Evolutionary conservation across 2,797 vertebrate species (phyloP), one percentile per base, ranked within the genome.

Genomic region (Chaetophractus vellerosus): DNA sequence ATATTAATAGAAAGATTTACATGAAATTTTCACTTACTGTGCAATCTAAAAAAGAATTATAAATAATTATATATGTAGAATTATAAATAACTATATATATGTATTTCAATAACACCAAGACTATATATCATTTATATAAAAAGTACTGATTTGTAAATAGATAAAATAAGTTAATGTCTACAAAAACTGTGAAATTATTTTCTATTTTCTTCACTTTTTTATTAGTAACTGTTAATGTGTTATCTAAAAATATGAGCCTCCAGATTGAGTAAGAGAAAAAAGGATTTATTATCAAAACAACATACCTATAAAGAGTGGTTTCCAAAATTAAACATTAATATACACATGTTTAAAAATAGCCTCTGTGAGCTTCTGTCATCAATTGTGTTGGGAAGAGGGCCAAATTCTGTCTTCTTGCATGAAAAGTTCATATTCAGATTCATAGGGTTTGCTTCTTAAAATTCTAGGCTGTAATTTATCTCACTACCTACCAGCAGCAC

Each of bases 331-430:
- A 93, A 88, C 41, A 91, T 36, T 69, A 79, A 63, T 89, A 89
- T 72, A 76, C 5, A 91, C 80, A 61, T 9, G 4, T 93, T 88
- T 95, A 66, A 91, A 96, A 95, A 96, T 75, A 93, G 48, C 36
- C 15, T 86, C 48, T 96, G 63, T 79, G 85, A 95, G 18, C 41
- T 90, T 92, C 83, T 97, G 91, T 88, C 76, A 91, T 95, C 87
- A 91, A 63, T 31, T 94, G 33, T 85, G 57, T 91, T 85, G 86
- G 95, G 88, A 92, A 95, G 2, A 94, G 41, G 14, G 80, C 83
- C 91, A 89, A 85, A 84, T 66, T 50, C 33, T 92, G 41, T 87
- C 79, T 91, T 89, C 0, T 6, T 89, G 36, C 45, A 45, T 80
- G 45, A 93, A 96, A 38, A 82, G 38, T 74, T 90, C 76, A 64